Conservation (phyloP, 2,888 invertebrate species). For the Drosophila vallismaia region DNA sequence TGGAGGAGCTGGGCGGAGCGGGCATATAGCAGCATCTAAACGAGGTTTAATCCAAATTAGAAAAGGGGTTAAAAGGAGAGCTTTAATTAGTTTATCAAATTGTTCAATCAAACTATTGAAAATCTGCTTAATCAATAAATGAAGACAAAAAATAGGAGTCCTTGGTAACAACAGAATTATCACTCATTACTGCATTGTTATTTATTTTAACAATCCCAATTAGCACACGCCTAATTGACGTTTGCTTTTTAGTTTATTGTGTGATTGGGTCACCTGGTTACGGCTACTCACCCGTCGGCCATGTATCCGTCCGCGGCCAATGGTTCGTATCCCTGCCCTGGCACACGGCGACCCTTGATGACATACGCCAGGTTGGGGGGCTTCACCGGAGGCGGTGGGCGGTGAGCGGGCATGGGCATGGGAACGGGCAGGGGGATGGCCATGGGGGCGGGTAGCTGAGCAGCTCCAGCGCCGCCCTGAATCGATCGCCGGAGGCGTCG, state of each 20-base stretch:
- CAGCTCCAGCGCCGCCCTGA: slow-evolving; percentile 42
- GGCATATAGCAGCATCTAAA: slow-evolving; percentile 74
- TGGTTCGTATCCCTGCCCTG: slow-evolving; percentile 62
- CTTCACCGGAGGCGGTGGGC: slow-evolving; percentile 23
- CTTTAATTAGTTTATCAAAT: too few relatives aligned
- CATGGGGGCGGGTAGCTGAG: slow-evolving; percentile 13
- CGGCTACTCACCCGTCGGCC: slow-evolving; percentile 63
- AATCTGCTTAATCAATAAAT: neutral
- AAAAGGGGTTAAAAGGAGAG: too few relatives aligned
- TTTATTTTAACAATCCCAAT: slow-evolving; percentile 15
- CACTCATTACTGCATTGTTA: neutral
- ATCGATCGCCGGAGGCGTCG: slow-evolving; percentile 70
- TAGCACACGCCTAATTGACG: slow-evolving; percentile 12
- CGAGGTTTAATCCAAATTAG: neutral
- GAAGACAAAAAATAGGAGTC: neutral
- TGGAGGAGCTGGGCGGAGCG: slow-evolving; percentile 73
- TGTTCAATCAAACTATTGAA: neutral
- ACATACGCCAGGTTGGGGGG: slow-evolving; percentile 56
- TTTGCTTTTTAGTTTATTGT: slow-evolving; percentile 1
- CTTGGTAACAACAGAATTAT: neutral
- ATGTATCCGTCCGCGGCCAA: slow-evolving; percentile 66
- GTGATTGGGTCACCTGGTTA: slow-evolving; percentile 24
- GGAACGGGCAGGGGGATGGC: slow-evolving; percentile 30
- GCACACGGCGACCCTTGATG: slow-evolving; percentile 62
- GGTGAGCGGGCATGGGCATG: slow-evolving; percentile 6